Evolutionary conservation across 1,140 invertebrate genomes (phyloP), one percentile per base, ranked within the genome.

Genomic region (Phymastichus coffea): DNA sequence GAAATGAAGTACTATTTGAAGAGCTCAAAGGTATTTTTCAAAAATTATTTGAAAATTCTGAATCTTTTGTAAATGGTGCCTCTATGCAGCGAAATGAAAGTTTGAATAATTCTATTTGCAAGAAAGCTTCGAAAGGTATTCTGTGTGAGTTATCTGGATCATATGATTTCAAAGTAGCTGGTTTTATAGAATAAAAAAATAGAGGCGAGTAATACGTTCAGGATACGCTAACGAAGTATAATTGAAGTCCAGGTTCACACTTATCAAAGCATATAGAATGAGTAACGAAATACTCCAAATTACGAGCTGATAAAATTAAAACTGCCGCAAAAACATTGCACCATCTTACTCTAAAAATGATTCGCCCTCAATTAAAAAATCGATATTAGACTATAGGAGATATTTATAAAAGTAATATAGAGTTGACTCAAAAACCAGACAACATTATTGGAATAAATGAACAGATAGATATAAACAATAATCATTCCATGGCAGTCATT

Each of bases 11-110:
- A 14, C 17, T 55, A 10, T 55, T 55, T 20, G 14, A 30, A 19
- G 40, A 55, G 22, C 12, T 55, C 1, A 41, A 44, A 41, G 4
- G 1, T 19, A 33, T 55, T 19, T 55, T 55, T 20, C 0, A 41
- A 55, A 41, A 44, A 19, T 22, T 55, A 43, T 9, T 40, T 1
- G 25, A 55, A 1, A 55, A 55, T 33, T 2, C 52, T 33, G 52
- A 44, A 12, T 19, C 40, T 25, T 59, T 54, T 33, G 35, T 44
- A 30, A 14, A 43, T 37, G 25, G 51, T 17, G 41, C 43, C n/a
- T 59, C 56, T 23, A 63, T 46, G 4, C 61, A 63, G 35, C 47
- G 43, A 15, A 63, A 63, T 49, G 56, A 63, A 37, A 63, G 61
- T 43, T 43, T 63, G 12, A 57, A 63, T 30, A 48, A 54, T 37